Conservation (phyloP, 1,140 invertebrate genomes). For the Brachionus plicatilis region DNA sequence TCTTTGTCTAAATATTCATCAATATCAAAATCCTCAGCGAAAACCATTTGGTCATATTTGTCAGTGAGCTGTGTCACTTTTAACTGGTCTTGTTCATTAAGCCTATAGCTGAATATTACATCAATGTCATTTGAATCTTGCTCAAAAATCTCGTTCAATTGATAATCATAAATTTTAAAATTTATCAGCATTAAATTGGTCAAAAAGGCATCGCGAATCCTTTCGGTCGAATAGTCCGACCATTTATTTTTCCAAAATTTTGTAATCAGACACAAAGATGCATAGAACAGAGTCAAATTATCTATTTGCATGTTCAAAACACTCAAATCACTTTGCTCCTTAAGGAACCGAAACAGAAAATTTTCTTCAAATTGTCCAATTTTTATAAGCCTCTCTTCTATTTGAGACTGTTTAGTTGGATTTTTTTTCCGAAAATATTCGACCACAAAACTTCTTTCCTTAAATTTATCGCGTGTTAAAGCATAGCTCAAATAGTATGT, state of each 20-base stretch:
- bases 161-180: not conserved
- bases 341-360: not conserved
- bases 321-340: not conserved
- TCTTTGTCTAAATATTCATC: not conserved
- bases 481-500: not conserved
- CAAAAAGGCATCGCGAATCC: not conserved
- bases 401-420: not conserved
- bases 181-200: not conserved
- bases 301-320: not conserved
- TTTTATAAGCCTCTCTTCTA: not conserved
- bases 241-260: not conserved
- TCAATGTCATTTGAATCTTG: not conserved
- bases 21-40: not conserved
- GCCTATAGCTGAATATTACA: not conserved
- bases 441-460: not conserved
- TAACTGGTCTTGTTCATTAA: not conserved
- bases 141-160: not conserved
- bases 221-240: not conserved
- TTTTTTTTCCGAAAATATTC: slow-evolving; percentile 6
- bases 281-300: not conserved
- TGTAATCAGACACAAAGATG: not conserved
- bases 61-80: not conserved
- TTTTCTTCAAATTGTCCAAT: not conserved
- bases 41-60: not conserved
- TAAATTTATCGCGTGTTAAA: not conserved